These are phyloP conservation scores for Bombus pascuorum DNA, from an alignment of 1,140 invertebrate species.

Conservation along the genomic window DNA sequence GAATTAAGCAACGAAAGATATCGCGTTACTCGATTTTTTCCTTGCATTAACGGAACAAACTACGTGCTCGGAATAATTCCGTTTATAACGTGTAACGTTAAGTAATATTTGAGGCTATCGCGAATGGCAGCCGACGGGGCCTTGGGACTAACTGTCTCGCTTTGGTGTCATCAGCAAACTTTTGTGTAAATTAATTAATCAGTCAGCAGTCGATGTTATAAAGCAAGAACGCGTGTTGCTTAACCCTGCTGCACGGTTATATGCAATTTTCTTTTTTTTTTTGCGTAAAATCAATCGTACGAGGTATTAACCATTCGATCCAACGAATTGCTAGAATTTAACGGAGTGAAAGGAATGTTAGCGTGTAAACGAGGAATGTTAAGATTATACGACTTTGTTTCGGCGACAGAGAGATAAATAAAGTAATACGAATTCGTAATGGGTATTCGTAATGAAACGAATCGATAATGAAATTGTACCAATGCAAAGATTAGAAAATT, in stretches of 20 bases:
- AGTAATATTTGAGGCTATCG: slow-evolving; percentile 20
- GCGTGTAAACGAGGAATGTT: neutral
- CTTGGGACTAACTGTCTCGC: slow-evolving; percentile 47
- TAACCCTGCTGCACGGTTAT: neutral
- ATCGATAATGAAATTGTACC: neutral
- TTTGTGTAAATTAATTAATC: slow-evolving; percentile 64
- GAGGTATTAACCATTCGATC: neutral
- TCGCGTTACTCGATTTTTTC: neutral
- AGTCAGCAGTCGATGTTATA: slow-evolving; percentile 11
- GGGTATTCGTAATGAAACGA: no score
- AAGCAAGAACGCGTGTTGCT: slow-evolving; percentile 32
- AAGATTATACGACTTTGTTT: no score
- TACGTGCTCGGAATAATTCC: neutral
- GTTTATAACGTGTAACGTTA: neutral
- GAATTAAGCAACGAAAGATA: neutral
- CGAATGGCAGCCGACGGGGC: slow-evolving; percentile 5
- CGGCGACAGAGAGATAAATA: no score
- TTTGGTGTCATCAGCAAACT: slow-evolving; percentile 53
- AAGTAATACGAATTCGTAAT: no score
- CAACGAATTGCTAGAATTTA: neutral
- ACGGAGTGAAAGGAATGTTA: neutral
- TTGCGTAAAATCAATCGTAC: neutral
- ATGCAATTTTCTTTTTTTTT: neutral
- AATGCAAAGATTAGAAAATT: neutral
- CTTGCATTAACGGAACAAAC: neutral